Evolutionary conservation across 2,888 invertebrate genomes (phyloP).

Genomic region (Drosophila suboccidentalis): DNA sequence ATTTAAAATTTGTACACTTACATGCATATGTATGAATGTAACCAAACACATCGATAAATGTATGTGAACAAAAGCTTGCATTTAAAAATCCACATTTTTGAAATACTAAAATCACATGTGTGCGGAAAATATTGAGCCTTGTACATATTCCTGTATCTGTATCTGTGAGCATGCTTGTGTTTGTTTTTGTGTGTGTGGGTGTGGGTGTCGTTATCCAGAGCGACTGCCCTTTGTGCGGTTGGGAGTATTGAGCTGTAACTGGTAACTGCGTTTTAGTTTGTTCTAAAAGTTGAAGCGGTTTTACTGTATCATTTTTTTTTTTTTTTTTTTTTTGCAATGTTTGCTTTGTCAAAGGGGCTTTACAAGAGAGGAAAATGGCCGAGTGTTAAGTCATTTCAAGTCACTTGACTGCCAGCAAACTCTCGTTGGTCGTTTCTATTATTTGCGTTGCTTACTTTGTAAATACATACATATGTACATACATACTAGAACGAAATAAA

Average conservation of each 20-base stretch:
- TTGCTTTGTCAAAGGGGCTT: conserved; percentile 7
- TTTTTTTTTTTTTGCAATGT: conserved; percentile 18
- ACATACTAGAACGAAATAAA: conserved; percentile 28
- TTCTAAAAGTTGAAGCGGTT: conserved; percentile 16
- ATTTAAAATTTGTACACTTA: conserved; percentile 17
- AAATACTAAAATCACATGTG: conserved; percentile 50
- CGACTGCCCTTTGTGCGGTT: conserved; percentile 41
- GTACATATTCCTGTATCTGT: conserved; percentile 25
- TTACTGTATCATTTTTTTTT: conserved; percentile 16
- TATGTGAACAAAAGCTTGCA: neutral
- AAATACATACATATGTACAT: neutral
- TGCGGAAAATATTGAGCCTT: conserved; percentile 45
- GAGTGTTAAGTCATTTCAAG: conserved; percentile 24
- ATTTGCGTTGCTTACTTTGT: conserved; percentile 26
- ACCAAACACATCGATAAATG: neutral
- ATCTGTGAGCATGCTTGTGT: conserved; percentile 9
- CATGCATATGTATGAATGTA: neutral
- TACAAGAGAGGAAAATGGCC: conserved; percentile 1
- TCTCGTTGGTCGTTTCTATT: conserved; percentile 11
- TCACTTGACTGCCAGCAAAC: conserved; percentile 27
- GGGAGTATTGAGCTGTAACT: conserved; percentile 40
- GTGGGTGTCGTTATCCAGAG: conserved; percentile 52
- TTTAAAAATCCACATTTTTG: conserved; percentile 26
- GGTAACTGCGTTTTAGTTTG: conserved; percentile 60
- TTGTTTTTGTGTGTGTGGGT: conserved; percentile 26